Evolutionary conservation across 2,797 vertebrate genomes (phyloP), one percentile per base, ranked within the genome.

Genomic region (Takifugu rubripes): DNA sequence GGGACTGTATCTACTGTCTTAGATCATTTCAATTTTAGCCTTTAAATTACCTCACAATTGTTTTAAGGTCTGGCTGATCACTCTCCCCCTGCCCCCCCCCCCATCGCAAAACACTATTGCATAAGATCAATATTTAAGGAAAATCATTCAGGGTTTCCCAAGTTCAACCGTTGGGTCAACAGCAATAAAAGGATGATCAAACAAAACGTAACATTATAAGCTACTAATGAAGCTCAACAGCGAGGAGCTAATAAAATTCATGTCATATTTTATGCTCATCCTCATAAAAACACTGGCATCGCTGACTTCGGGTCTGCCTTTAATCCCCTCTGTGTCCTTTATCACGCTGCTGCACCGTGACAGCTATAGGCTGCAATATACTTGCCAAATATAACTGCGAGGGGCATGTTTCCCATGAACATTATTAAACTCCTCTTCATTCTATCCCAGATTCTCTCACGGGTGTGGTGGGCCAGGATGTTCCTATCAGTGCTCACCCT

Each of bases 341-440:
- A 80, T 85, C 61, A 69, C 55, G 64, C 75, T 50, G 76, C 44
- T 59, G 58, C 51, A 26, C 66, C 60, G 6, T 80, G 83, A 83
- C 82, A 85, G 75, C 61, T 46, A 60, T 58, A 60, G 57, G 52
- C 16, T 67, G 68, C 67, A 66, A 77, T 85, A 78, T 78, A 83
- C 57, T 40, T 69, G 53, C 61, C 65, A 81, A 59, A 75, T 51
- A 73, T 36, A 75, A 59, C 17, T 5, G 36, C 31, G 17, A 16
- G 48, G 29, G 42, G 54, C 54, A 66, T 71, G 59, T 64, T 84
- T 81, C 75, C 74, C 63, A 83, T 84, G 75, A 77, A 51, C 25
- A 25, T 46, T 43, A 21, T 62, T 68, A 64, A 49, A 76, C 58
- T 24, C 70, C 16, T 63, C 61, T 56, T 66, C 67, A 57, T 66